phyloP scores from a whole-genome alignment of 2,113 vertebrate genomes.

The Brienomyrus longianalis region DNA sequence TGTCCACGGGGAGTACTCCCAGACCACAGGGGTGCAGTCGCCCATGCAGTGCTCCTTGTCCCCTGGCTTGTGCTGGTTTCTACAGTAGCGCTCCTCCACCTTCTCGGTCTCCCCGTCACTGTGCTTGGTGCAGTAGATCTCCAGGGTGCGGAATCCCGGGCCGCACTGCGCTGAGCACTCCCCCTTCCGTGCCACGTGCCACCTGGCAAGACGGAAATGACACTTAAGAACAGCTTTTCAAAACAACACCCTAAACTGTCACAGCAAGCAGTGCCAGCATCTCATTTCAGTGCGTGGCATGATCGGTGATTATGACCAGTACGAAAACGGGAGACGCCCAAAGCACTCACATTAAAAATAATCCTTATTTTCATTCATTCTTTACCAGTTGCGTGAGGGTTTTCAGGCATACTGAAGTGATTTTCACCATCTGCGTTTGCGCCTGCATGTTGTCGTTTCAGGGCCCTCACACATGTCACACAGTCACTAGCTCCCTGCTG shows the following conservation, averaged over 20 bases:
- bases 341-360: background rate
- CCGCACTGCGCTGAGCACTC: slow-evolving; percentile 89
- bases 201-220: slow-evolving; percentile 53
- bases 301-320: background rate
- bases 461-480: background rate
- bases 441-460: background rate
- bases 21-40: slow-evolving; percentile 83
- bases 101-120: slow-evolving; percentile 78
- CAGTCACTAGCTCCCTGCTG: background rate
- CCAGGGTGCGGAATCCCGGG: slow-evolving; percentile 76
- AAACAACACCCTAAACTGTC: background rate
- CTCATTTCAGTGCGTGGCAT: background rate
- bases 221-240: background rate
- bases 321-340: background rate
- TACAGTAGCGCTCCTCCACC: slow-evolving; percentile 81
- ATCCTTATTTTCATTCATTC: background rate
- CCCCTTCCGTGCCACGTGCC: slow-evolving; percentile 80
- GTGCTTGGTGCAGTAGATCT: slow-evolving; percentile 83
- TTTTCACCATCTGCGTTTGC: background rate
- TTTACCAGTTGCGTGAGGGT: background rate
- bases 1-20: slow-evolving; percentile 90
- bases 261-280: background rate
- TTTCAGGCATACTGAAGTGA: background rate
- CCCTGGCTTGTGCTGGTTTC: slow-evolving; percentile 71
- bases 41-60: slow-evolving; percentile 82